Base-by-base conservation (phyloP, 1,140 invertebrate genomes). In the Colletes gigas region DNA sequence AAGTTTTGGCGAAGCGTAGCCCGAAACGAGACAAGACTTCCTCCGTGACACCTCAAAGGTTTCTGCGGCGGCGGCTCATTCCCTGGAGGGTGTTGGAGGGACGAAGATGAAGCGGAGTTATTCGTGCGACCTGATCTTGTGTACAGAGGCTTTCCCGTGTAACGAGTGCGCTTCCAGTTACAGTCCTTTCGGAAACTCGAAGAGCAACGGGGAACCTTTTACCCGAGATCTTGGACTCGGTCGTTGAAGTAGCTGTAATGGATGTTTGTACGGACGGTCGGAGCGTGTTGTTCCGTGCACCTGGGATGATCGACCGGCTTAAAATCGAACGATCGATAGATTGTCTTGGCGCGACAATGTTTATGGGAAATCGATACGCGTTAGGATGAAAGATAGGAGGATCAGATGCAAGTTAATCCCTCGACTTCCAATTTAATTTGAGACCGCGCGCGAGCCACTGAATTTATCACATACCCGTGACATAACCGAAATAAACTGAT, bases 1-100 rank as follows among this genome's bases (percentile, higher is more conserved):
- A 85, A 85, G 82, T 85, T 85, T 81, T 68, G 55, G 17, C 44
- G 19, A 41, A 67, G 30, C 68, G 30, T 65, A 54, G 21, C 60
- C 60, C 15, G 17, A 17, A 55, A 9, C 50, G 55, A 55, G 71
- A 65, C 70, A 72, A 60, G 68, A 73, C 82, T 77, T 72, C 41
- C 67, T n/a, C 73, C 73, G 67, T 54, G 65, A 85, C 84, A 81
- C 73, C 82, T 77, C 72, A 76, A 83, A 83, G 82, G 77, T 59
- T 59, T 30, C 17, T 19, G 19, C 57, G 7, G 69, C 65, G 15
- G 75, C 70, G 57, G 69, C 57, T 78, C 57, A 17, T 55, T 65
- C 59, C 54, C 81, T 19, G 30, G 17, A 47, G 76, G 57, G 15
- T 7, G 41, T 67, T 72, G 14, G 66, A 65, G 62, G 6, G 57